Percentiles rank a stretch among this genome's conserved stretches.
Evolutionary conservation across 2,113 vertebrate genomes (phyloP).

Genomic region (Stigmatopora argus): DNA sequence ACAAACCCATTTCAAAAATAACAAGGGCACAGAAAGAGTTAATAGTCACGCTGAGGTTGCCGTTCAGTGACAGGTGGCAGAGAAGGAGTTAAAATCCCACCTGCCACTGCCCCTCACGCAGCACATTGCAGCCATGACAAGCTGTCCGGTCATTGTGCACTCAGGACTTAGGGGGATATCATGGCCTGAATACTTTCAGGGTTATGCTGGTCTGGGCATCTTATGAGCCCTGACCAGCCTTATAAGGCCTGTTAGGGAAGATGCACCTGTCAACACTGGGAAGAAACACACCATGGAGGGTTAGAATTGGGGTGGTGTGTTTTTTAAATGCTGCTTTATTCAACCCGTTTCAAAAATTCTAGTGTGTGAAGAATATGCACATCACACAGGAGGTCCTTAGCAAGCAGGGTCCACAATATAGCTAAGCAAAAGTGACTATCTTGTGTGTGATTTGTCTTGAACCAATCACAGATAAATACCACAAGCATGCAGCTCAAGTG

Average conservation of each 20-base stretch:
- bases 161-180: slow-evolving; percentile 58
- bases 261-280: slow-evolving; percentile 71
- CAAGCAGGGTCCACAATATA: slow-evolving; percentile 17
- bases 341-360: slow-evolving; percentile 29
- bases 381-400: slow-evolving; percentile 11
- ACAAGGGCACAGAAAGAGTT: background rate
- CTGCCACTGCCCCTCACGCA: slow-evolving; percentile 63
- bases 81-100: slow-evolving; percentile 57
- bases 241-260: slow-evolving; percentile 59
- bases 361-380: slow-evolving; percentile 17
- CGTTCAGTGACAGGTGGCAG: slow-evolving; percentile 7
- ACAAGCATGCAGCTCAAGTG: slow-evolving; percentile 37
- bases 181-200: slow-evolving; percentile 59
- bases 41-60: background rate
- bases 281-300: slow-evolving; percentile 48
- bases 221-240: slow-evolving; percentile 53
- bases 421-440: slow-evolving; percentile 9
- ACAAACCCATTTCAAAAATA: background rate
- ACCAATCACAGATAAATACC: slow-evolving; percentile 52
- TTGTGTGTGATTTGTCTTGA: slow-evolving; percentile 26
- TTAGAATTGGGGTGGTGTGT: slow-evolving; percentile 25
- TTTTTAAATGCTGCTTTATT: slow-evolving; percentile 55
- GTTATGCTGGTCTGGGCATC: slow-evolving; percentile 61
- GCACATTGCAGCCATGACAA: slow-evolving; percentile 57
- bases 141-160: slow-evolving; percentile 61